A percentile compares a stretch with the other conserved stretches of the same genome.
phyloP scores from a whole-genome alignment of 2,113 vertebrate genomes.

The Cranoglanis bouderius region DNA sequence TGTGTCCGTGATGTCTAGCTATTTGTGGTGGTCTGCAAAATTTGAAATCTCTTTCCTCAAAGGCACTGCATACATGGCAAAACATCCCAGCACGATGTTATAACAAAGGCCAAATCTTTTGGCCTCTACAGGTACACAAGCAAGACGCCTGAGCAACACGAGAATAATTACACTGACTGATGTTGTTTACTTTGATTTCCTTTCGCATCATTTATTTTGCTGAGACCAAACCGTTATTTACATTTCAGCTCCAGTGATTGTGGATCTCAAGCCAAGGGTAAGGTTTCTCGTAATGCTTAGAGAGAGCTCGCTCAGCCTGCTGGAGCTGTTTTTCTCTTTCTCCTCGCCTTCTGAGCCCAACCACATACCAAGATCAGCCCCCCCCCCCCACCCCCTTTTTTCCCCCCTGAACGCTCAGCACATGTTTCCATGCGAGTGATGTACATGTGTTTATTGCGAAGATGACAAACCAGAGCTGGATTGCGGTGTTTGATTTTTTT shows the following conservation, averaged over 20 bases:
- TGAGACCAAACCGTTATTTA: constrained; percentile 67
- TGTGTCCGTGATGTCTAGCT: neutral
- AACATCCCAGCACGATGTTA: constrained; percentile 36
- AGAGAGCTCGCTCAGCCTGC: constrained; percentile 50
- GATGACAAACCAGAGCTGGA: constrained; percentile 72
- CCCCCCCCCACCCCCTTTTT: constrained; percentile 20
- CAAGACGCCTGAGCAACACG: constrained; percentile 64
- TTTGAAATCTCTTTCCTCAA: constrained; percentile 14
- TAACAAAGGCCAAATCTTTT: constrained; percentile 45
- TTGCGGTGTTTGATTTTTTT: constrained; percentile 30
- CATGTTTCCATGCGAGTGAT: constrained; percentile 70
- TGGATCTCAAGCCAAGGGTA: constrained; percentile 51
- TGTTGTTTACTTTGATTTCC: constrained; percentile 79
- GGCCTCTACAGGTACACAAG: constrained; percentile 47
- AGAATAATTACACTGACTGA: constrained; percentile 75
- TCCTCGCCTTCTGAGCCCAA: constrained; percentile 31
- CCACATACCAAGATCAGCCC: constrained; percentile 41
- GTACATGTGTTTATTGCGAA: constrained; percentile 69
- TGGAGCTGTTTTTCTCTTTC: constrained; percentile 60
- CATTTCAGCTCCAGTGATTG: constrained; percentile 61
- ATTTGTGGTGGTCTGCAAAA: neutral
- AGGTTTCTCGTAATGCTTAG: constrained; percentile 65
- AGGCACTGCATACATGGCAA: neutral
- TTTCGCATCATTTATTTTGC: constrained; percentile 75
- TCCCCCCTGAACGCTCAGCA: constrained; percentile 48